Evolutionary conservation across 2,113 vertebrate genomes (phyloP).

Genomic region (Calyptommatus sinebrachiatus): DNA sequence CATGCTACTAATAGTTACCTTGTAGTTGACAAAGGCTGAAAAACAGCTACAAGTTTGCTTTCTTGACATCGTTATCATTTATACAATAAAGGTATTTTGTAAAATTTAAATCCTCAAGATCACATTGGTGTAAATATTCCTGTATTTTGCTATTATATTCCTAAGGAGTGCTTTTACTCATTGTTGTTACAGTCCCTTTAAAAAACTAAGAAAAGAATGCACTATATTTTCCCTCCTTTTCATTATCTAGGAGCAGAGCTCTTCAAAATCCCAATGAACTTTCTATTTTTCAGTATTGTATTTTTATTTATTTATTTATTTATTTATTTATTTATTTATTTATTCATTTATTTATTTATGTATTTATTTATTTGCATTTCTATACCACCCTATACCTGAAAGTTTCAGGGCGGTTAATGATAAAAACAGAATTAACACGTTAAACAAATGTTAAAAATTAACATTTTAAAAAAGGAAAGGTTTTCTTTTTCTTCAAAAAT

Average conservation of each 20-base stretch:
- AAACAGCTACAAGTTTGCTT: not conserved
- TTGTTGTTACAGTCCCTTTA: not conserved
- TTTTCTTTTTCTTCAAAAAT: not conserved
- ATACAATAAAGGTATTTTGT: not conserved
- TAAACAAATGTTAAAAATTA: too few species aligned
- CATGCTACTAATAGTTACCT: not conserved
- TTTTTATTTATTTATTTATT: not conserved
- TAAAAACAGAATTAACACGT: too few species aligned
- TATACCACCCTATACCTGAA: too few species aligned
- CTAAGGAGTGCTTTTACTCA: not conserved
- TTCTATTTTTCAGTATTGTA: not conserved
- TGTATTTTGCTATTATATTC: not conserved
- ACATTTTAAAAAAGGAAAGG: not conserved
- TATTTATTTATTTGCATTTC: not conserved
- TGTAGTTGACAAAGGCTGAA: not conserved
- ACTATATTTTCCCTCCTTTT: not conserved
- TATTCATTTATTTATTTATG: too few species aligned
- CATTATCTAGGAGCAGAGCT: not conserved
- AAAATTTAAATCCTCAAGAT: not conserved
- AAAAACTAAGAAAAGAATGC: not conserved
- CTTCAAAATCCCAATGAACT: not conserved
- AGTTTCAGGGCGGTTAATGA: too few species aligned
- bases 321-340: not conserved
- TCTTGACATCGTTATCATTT: not conserved
- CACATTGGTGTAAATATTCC: not conserved